A percentile compares a stretch with the other conserved stretches of the same genome.
Evolutionary conservation across 2,888 invertebrate genomes (phyloP).

Genomic region (Synergus umbraculus): DNA sequence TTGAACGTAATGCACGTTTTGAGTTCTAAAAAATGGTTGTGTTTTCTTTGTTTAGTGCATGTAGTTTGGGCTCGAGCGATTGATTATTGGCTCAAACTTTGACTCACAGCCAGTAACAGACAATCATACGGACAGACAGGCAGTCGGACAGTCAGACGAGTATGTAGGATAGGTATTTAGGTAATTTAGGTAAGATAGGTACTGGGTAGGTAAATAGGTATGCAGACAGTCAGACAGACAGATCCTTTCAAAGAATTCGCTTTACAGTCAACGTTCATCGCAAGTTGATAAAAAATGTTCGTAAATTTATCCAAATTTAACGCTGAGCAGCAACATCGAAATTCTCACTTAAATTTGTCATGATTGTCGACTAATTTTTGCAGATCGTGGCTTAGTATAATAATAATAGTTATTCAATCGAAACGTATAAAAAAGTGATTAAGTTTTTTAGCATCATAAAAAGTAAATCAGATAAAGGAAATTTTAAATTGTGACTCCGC

Average conservation of each 20-base stretch:
- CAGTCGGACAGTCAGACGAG: slow-evolving; percentile 34
- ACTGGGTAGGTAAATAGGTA: slow-evolving; percentile 17
- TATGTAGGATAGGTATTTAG: slow-evolving; percentile 13
- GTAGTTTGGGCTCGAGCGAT: slow-evolving; percentile 43
- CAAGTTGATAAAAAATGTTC: slow-evolving; percentile 1
- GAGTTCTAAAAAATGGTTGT: slow-evolving; percentile 53
- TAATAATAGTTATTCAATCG: background rate
- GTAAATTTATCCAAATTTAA: background rate
- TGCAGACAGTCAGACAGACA: slow-evolving; percentile 31
- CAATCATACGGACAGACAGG: slow-evolving; percentile 54
- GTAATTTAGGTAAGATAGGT: slow-evolving; percentile 15
- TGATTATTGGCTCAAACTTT: slow-evolving; percentile 42
- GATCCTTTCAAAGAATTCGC: slow-evolving; percentile 32
- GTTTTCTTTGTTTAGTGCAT: slow-evolving; percentile 53
- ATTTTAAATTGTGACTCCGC: slow-evolving; percentile 1
- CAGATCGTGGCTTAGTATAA: background rate
- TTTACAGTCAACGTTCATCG: slow-evolving; percentile 10
- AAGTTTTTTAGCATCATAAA: slow-evolving; percentile 7
- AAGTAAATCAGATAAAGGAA: slow-evolving; percentile 10
- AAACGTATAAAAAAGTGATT: background rate
- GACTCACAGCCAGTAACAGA: slow-evolving; percentile 58
- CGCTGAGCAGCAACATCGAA: background rate
- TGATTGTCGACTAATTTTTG: slow-evolving; percentile 10
- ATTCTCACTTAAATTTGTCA: background rate
- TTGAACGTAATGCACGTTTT: slow-evolving; percentile 53